These are phyloP conservation scores for Bubo scandiacus DNA, from an alignment of 2,113 vertebrate genomes.

Conservation along the genomic window DNA sequence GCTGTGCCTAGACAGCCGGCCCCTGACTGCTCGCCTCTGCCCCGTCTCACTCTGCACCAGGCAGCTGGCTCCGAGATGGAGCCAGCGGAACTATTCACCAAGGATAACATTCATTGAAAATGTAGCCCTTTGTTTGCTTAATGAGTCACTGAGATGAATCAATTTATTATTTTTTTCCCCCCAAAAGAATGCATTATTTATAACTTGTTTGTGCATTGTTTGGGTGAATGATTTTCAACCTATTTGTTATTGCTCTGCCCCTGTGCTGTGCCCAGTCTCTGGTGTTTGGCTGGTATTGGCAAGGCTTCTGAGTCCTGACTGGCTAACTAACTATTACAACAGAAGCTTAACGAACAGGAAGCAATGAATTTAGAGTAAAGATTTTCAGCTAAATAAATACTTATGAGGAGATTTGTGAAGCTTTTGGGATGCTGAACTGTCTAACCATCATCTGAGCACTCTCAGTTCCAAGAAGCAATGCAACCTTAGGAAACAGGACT, in stretches of 20 bases:
- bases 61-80: accelerated
- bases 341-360: not conserved
- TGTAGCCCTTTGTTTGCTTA: slow-evolving; percentile 22
- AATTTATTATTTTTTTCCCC: not conserved
- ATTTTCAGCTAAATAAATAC: slow-evolving; percentile 22
- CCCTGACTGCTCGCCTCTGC: not conserved
- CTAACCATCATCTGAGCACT: not conserved
- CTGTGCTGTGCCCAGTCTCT: not conserved
- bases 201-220: not conserved
- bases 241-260: not conserved
- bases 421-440: not conserved
- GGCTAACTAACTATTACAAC: not conserved
- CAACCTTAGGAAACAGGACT: not conserved
- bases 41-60: not conserved
- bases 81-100: not conserved
- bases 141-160: not conserved
- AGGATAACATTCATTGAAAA: not conserved
- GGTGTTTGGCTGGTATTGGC: not conserved
- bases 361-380: not conserved
- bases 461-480: not conserved
- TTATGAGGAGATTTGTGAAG: not conserved
- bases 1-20: not conserved
- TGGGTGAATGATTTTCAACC: not conserved
- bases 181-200: not conserved
- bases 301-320: not conserved